A percentile compares a stretch with the other conserved stretches of the same genome.
phyloP scores from a whole-genome alignment of 1,140 invertebrate genomes.

The Lordiphosa clarofinis region DNA sequence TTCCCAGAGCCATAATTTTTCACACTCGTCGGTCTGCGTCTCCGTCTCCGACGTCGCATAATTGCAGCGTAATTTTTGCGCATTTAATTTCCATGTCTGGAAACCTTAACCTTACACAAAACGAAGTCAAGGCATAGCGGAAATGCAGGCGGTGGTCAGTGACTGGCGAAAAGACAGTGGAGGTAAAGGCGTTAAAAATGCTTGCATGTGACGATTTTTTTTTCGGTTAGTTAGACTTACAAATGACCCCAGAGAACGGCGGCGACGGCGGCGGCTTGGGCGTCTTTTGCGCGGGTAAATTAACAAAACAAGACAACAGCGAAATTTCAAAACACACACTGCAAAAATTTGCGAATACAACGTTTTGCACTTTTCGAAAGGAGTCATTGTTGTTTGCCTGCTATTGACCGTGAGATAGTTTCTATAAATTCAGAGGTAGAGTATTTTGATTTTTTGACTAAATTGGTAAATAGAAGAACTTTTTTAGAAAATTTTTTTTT shows the following conservation, averaged over 20 bases:
- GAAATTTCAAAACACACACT: constrained; percentile 19
- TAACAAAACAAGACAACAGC: constrained; percentile 18
- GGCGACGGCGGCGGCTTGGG: constrained; percentile 1
- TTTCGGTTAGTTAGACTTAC: constrained; percentile 8
- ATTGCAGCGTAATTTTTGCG: constrained; percentile 69
- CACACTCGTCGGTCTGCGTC: constrained; percentile 14
- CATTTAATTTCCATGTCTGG: constrained; percentile 65
- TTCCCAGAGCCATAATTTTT: constrained; percentile 68
- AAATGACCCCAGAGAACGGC: constrained; percentile 24
- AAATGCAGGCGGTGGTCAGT: constrained; percentile 22
- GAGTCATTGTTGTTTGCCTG: background rate
- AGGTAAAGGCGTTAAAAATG: constrained; percentile 29
- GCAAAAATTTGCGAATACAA: constrained; percentile 41
- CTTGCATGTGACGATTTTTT: constrained; percentile 44
- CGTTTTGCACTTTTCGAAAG: constrained; percentile 46
- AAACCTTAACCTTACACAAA: constrained; percentile 57
- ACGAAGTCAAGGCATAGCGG: constrained; percentile 12
- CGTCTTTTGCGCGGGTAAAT: constrained; percentile 42
- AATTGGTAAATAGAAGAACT: background rate
- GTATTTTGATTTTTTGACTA: background rate
- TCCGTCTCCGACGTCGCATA: constrained; percentile 67
- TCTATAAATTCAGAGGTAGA: background rate
- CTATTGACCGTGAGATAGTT: constrained; percentile 35
- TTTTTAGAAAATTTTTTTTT: too few species aligned
- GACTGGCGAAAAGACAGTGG: background rate